These are phyloP conservation scores for Grantiella picta DNA, from an alignment of 2,113 vertebrate genomes.

Conservation along the genomic window DNA sequence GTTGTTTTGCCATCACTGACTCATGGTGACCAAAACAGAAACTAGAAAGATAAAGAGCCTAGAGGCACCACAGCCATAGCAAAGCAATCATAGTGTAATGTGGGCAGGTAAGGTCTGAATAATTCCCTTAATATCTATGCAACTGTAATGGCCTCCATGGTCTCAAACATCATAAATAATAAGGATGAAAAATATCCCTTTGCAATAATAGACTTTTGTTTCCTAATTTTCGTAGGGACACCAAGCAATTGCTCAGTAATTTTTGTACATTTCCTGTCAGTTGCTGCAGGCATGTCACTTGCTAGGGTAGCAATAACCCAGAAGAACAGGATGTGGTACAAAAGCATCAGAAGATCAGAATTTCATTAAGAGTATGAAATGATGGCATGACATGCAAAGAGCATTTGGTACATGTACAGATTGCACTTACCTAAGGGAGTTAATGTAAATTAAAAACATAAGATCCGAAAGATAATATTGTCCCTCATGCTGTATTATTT, in stretches of 20 bases:
- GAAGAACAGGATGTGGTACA: background rate
- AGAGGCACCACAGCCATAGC: background rate
- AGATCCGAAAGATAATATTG: background rate
- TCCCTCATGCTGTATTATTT: background rate
- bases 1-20: background rate
- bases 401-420: background rate
- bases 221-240: background rate
- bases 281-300: background rate
- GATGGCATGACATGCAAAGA: background rate
- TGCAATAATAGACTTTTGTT: background rate
- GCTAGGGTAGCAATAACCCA: background rate
- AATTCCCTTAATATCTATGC: background rate
- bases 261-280: background rate
- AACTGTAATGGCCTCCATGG: background rate
- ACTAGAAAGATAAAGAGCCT: background rate
- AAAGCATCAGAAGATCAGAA: background rate
- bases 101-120: background rate
- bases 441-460: background rate
- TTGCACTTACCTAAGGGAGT: background rate
- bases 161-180: constrained; percentile 11
- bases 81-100: background rate
- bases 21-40: background rate
- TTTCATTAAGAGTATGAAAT: background rate
- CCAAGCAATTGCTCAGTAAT: background rate
- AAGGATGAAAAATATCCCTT: constrained; percentile 12